Conservation (phyloP, 2,888 invertebrate species). For the Acrobasis repandana region DNA sequence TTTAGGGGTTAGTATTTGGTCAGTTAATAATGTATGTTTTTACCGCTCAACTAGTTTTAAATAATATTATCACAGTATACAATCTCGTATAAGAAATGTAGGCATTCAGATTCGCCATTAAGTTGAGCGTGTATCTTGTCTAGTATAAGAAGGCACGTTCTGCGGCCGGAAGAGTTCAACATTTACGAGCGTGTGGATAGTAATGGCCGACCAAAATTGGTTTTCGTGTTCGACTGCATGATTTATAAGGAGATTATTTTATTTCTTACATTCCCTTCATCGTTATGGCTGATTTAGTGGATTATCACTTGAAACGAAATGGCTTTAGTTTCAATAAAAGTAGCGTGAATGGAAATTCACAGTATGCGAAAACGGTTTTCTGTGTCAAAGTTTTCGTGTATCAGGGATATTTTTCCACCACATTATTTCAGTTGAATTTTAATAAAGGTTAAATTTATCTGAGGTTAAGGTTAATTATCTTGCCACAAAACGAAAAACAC, state of each 20-base stretch:
- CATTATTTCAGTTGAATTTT: no score
- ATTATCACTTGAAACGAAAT: constrained; percentile 9
- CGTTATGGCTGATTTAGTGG: constrained; percentile 17
- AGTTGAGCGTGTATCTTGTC: constrained; percentile 1
- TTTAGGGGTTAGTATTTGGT: no score
- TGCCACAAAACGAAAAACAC: not conserved
- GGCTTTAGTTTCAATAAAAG: not conserved
- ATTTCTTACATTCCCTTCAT: constrained; percentile 9
- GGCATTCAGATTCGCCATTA: constrained; percentile 3
- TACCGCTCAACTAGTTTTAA: no score
- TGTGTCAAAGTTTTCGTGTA: no score
- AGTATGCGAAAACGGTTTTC: no score
- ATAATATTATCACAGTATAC: no score
- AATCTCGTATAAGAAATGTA: no score
- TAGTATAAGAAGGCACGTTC: constrained; percentile 12
- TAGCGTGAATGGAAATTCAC: not conserved
- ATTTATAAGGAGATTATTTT: constrained; percentile 19
- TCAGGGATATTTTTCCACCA: no score
- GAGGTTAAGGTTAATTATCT: no score
- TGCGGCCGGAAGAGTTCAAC: constrained; percentile 10
- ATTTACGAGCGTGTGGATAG: constrained; percentile 11
- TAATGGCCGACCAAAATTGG: constrained; percentile 24
- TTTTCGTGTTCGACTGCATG: constrained; percentile 19
- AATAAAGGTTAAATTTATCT: no score
- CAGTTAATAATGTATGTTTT: no score